Conservation (phyloP, 2,888 invertebrate species). For the Diadegma fenestrale region DNA sequence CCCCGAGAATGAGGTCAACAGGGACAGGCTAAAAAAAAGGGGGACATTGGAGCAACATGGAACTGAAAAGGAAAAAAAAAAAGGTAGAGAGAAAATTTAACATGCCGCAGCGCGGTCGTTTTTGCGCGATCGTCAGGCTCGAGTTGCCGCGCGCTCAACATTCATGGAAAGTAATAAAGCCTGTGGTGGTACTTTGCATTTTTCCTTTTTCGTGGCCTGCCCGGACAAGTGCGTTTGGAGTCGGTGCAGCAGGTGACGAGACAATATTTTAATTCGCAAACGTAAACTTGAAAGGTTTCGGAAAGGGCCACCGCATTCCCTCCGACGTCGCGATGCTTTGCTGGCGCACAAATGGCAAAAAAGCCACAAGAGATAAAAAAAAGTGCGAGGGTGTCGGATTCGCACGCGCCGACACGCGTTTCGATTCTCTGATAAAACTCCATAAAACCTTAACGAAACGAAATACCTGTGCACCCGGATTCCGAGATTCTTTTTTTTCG, state of each 20-base stretch:
- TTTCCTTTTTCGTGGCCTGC: conserved; percentile 23
- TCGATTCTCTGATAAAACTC: conserved; percentile 66
- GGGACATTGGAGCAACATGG: conserved; percentile 39
- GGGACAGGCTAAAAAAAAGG: conserved; percentile 40
- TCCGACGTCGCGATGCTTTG: conserved; percentile 40
- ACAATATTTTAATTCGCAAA: conserved; percentile 17
- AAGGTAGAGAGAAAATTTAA: conserved; percentile 51
- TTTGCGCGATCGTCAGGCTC: conserved; percentile 61
- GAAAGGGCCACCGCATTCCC: conserved; percentile 52
- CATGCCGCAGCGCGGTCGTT: conserved; percentile 50
- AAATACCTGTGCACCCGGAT: conserved; percentile 58
- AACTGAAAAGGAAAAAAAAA: conserved; percentile 33
- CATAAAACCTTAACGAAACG: conserved; percentile 57
- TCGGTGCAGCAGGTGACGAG: conserved; percentile 63
- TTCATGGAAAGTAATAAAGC: conserved; percentile 60
- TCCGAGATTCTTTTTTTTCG: conserved; percentile 20
- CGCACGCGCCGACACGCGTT: conserved; percentile 61
- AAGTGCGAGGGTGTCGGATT: conserved; percentile 58
- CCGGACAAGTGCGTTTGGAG: conserved; percentile 42
- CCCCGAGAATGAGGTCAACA: conserved; percentile 66
- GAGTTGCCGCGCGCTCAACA: conserved; percentile 49
- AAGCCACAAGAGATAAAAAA: conserved; percentile 35
- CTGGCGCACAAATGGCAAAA: conserved; percentile 31
- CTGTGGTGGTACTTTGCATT: conserved; percentile 46
- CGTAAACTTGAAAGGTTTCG: conserved; percentile 70